phyloP scores from a whole-genome alignment of 2,888 invertebrate genomes.

The Diaperis boleti region DNA sequence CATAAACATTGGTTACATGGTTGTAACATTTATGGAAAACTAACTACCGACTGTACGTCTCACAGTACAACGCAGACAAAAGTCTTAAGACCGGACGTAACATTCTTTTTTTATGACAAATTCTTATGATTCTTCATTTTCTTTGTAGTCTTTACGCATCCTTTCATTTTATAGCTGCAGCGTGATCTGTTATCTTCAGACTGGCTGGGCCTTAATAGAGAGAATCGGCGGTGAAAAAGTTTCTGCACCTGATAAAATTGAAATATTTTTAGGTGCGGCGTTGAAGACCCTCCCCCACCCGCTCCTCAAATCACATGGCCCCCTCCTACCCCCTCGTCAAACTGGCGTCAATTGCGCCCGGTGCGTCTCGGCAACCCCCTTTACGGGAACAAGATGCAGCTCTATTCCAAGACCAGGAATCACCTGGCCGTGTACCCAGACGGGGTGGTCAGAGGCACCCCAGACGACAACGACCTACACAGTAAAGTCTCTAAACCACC shows the following conservation, averaged over 20 bases:
- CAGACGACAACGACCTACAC: slow-evolving; percentile 68
- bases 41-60: too few relatives aligned
- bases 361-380: slow-evolving; percentile 63
- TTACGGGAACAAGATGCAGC: slow-evolving; percentile 68
- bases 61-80: too few relatives aligned
- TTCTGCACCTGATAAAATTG: not conserved
- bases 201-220: not conserved
- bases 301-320: slow-evolving; percentile 44
- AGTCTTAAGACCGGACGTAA: too few relatives aligned
- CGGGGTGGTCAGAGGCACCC: slow-evolving; percentile 68
- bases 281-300: slow-evolving; percentile 16
- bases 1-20: too few relatives aligned
- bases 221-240: not conserved
- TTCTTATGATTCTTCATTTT: too few relatives aligned
- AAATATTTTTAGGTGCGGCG: slow-evolving; percentile 42
- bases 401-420: slow-evolving; percentile 70
- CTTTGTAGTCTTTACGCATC: too few relatives aligned
- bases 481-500: slow-evolving; percentile 63
- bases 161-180: too few relatives aligned
- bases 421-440: slow-evolving; percentile 69
- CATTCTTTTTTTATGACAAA: too few relatives aligned
- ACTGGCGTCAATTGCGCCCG: slow-evolving; percentile 49
- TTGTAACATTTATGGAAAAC: too few relatives aligned
- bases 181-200: too few relatives aligned
- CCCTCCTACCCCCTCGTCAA: slow-evolving; percentile 46